phyloP scores from a whole-genome alignment of 2,113 vertebrate species.

The Xiphorhynchus elegans region DNA sequence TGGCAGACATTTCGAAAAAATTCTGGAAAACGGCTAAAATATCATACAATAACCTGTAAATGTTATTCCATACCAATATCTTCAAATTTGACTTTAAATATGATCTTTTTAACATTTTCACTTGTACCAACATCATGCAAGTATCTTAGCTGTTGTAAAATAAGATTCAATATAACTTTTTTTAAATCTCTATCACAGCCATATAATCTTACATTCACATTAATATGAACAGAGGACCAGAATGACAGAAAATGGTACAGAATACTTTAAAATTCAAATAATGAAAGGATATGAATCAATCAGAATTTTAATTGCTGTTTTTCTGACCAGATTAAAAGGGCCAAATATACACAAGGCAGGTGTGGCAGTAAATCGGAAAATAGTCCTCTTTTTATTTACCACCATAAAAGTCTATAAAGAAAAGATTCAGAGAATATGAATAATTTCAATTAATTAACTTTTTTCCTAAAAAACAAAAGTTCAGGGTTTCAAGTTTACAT shows the following conservation, averaged over 20 bases:
- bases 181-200: neutral
- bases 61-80: neutral
- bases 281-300: slow-evolving; percentile 94
- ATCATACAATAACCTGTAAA: neutral
- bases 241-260: neutral
- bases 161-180: neutral
- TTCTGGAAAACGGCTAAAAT: neutral
- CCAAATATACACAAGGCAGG: slow-evolving; percentile 89
- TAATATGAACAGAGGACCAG: neutral
- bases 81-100: neutral
- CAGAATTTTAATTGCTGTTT: slow-evolving; percentile 89
- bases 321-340: slow-evolving; percentile 90
- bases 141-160: neutral
- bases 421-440: neutral
- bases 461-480: neutral
- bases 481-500: neutral
- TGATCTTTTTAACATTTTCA: neutral
- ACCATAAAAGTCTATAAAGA: slow-evolving; percentile 91
- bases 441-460: neutral
- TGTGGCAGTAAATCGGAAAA: slow-evolving; percentile 92
- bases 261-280: neutral
- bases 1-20: neutral
- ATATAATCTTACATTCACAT: neutral
- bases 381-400: slow-evolving; percentile 90
- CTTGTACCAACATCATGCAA: neutral